Percentiles rank a stretch among this genome's conserved stretches.
phyloP scores from a whole-genome alignment of 2,888 invertebrate genomes.

The Platycheirus albimanus region DNA sequence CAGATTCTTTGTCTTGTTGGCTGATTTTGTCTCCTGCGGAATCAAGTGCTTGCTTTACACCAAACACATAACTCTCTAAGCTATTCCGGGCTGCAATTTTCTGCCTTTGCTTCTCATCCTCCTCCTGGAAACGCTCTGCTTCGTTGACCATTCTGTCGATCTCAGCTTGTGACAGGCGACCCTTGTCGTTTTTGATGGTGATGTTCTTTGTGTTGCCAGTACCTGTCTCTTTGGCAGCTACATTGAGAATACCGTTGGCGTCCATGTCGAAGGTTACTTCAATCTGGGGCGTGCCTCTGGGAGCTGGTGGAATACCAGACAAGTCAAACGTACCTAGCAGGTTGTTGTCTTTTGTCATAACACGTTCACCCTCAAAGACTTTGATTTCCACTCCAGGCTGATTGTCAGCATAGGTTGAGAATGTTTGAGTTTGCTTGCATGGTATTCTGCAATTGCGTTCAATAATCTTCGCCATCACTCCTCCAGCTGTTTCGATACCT shows the following conservation, averaged over 20 bases:
- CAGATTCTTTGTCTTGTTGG: constrained; percentile 88
- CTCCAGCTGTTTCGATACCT: constrained; percentile 91
- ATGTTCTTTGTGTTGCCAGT: constrained; percentile 88
- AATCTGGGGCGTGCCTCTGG: constrained; percentile 91
- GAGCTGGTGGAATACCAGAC: constrained; percentile 96
- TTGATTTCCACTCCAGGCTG: constrained; percentile 90
- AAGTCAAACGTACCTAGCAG: constrained; percentile 97
- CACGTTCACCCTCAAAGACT: constrained; percentile 90
- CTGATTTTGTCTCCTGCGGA: constrained; percentile 86
- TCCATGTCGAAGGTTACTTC: constrained; percentile 91
- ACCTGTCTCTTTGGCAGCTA: constrained; percentile 88
- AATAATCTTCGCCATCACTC: constrained; percentile 90
- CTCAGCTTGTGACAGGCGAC: constrained; percentile 89
- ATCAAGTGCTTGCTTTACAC: constrained; percentile 87
- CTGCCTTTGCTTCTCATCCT: constrained; percentile 87
- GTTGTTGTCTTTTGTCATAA: constrained; percentile 97
- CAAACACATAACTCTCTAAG: constrained; percentile 88
- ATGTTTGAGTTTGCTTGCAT: constrained; percentile 88
- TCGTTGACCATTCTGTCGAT: constrained; percentile 89
- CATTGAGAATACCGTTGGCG: constrained; percentile 95
- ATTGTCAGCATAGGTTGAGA: constrained; percentile 92
- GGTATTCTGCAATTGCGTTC: constrained; percentile 89
- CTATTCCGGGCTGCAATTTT: constrained; percentile 87
- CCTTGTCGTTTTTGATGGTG: constrained; percentile 91
- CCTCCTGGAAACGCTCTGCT: constrained; percentile 88